phyloP scores from a whole-genome alignment of 2,888 invertebrate species.

The Epinotia demarniana region DNA sequence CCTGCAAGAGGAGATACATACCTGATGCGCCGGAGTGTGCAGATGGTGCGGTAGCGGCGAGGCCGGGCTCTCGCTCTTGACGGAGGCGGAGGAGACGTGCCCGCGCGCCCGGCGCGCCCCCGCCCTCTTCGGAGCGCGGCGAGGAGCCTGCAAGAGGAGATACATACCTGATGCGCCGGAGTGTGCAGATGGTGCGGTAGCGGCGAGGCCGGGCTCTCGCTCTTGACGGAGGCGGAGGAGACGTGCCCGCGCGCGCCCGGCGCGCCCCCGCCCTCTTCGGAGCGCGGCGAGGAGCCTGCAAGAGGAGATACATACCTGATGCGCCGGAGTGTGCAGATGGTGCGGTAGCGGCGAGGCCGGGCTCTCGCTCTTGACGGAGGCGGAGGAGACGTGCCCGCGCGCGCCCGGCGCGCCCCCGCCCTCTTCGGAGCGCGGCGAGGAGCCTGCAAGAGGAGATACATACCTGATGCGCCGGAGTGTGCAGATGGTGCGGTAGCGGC shows the following conservation, averaged over 20 bases:
- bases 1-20: slow-evolving; percentile 70
- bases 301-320: slow-evolving; percentile 67
- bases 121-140: slow-evolving; percentile 81
- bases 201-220: slow-evolving; percentile 88
- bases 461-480: slow-evolving; percentile 80
- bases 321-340: slow-evolving; percentile 74
- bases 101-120: slow-evolving; percentile 86
- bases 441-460: slow-evolving; percentile 70
- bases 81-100: slow-evolving; percentile 94
- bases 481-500: slow-evolving; percentile 73
- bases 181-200: slow-evolving; percentile 74
- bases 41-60: slow-evolving; percentile 75
- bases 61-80: slow-evolving; percentile 93
- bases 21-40: slow-evolving; percentile 80
- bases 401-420: slow-evolving; percentile 84
- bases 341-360: slow-evolving; percentile 81
- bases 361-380: slow-evolving; percentile 95
- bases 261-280: slow-evolving; percentile 79
- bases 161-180: slow-evolving; percentile 77
- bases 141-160: slow-evolving; percentile 77
- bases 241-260: slow-evolving; percentile 90
- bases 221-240: slow-evolving; percentile 96
- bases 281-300: slow-evolving; percentile 83
- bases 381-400: slow-evolving; percentile 93
- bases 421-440: slow-evolving; percentile 81